A percentile compares a stretch with the other conserved stretches of the same genome.
Evolutionary conservation across 2,113 vertebrate species (phyloP).

Genomic region (Dasyornis broadbenti): DNA sequence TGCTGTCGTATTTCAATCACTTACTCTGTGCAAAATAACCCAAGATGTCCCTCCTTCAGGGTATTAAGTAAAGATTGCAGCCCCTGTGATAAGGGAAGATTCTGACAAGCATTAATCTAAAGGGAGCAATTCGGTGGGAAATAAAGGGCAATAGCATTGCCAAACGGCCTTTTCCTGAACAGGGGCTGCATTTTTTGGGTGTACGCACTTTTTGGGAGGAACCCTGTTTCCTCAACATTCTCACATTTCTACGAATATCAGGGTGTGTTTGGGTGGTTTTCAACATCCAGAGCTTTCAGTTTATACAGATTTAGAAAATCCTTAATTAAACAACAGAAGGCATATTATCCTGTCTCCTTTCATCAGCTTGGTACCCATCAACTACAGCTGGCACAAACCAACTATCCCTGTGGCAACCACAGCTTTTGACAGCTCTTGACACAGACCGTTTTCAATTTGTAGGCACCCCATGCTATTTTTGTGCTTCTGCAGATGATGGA

Average conservation of each 20-base stretch:
- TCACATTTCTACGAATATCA: background rate
- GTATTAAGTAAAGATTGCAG: conserved; percentile 38
- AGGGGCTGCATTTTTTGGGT: background rate
- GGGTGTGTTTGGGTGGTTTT: background rate
- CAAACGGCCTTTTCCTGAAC: background rate
- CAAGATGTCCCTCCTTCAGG: background rate
- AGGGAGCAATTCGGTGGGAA: background rate
- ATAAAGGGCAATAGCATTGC: background rate
- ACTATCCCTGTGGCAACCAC: conserved; percentile 58
- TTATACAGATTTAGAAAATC: conserved; percentile 19
- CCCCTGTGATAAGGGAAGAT: background rate
- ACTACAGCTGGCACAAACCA: conserved; percentile 55
- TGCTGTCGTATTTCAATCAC: conserved; percentile 9
- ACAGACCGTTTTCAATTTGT: background rate
- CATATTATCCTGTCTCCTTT: conserved; percentile 45
- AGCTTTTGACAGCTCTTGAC: conserved; percentile 50
- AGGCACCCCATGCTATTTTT: conserved; percentile 4
- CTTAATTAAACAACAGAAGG: conserved; percentile 62
- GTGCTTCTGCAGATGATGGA: background rate
- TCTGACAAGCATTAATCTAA: conserved; percentile 9
- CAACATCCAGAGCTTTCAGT: background rate
- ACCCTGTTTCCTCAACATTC: background rate
- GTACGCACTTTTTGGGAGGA: background rate
- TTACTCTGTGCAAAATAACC: background rate
- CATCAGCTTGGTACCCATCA: conserved; percentile 52